These are phyloP conservation scores for Sus cebifrons DNA, from an alignment of 2,797 vertebrate genomes.

Conservation along the genomic window DNA sequence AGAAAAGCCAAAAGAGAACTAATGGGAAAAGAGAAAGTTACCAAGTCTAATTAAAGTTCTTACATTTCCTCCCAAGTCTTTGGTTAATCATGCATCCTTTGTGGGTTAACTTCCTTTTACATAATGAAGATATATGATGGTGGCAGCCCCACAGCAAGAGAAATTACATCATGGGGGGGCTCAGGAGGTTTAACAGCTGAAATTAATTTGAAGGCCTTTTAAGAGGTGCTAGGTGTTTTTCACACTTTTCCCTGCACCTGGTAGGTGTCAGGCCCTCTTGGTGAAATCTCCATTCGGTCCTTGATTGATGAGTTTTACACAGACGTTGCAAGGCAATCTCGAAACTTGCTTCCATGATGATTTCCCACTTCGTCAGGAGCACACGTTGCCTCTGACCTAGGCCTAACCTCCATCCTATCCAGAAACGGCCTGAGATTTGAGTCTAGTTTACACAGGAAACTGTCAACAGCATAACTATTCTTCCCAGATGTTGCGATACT, in stretches of 20 bases:
- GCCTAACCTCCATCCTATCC: conserved; percentile 11
- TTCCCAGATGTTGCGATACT: conserved; percentile 49
- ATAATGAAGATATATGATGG: conserved; percentile 13
- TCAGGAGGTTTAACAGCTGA: conserved; percentile 48
- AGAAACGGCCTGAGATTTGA: conserved; percentile 59
- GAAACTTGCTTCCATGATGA: background rate
- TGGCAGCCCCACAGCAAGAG: background rate
- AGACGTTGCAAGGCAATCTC: background rate
- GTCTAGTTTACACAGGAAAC: conserved; percentile 53
- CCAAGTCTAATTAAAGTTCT: background rate
- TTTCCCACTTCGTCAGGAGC: background rate
- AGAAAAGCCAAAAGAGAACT: background rate
- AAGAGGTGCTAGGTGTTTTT: conserved; percentile 68
- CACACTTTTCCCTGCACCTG: conserved; percentile 39
- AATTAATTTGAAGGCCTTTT: conserved; percentile 65
- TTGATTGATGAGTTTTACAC: conserved; percentile 43
- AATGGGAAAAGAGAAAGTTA: background rate
- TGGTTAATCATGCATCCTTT: background rate
- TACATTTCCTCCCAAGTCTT: background rate
- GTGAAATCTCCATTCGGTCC: conserved; percentile 19
- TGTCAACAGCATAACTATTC: background rate
- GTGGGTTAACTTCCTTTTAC: conserved; percentile 2
- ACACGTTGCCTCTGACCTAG: background rate
- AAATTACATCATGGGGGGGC: background rate
- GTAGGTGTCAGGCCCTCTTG: background rate